Evolutionary conservation across 2,113 vertebrate species (phyloP), one percentile per base, ranked within the genome.

Genomic region (Rostratula benghalensis): DNA sequence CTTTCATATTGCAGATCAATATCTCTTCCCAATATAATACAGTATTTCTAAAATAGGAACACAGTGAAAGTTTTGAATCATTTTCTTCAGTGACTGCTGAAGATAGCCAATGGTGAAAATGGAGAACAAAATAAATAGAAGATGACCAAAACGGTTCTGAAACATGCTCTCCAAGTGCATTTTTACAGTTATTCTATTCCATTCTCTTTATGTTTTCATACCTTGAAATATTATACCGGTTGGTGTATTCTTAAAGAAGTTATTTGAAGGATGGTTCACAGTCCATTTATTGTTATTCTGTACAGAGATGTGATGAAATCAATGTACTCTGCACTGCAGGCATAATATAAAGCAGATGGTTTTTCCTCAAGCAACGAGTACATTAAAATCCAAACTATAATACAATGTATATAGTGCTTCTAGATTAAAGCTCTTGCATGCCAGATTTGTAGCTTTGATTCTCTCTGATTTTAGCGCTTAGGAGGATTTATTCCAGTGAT

Each of bases 261-360:
- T 94, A 86, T 93, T 95, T 96, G 90, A 94, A 96, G 95, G 97
- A 95, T 95, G 65, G 67, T 92, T 89, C 61, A 93, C 93, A 98
- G 94, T 95, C 91, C 94, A 95, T 96, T 94, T 91, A 93, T 97
- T 98, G 95, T 97, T 97, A 97, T 96, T 97, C 89, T 94, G 63
- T 75, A 77, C 67, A 94, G 92, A 96, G 96, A 96, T 97, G 83
- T 96, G 93, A 89, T 98, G 97, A 98, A 97, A 97, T 97, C 96
- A 89, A 90, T 77, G 90, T 96, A 74, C 74, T 95, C 83, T 92
- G 93, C 91, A 88, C 89, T 41, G 2, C 75, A 93, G 76, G 95
- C 93, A 78, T 97, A 98, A 98, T 97, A 84, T 68, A 97, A 98
- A 98, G 92, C 97, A 98, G 95, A 97, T 98, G 97, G n/a, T 30